Percentiles rank a stretch among this genome's conserved stretches.
These are phyloP conservation scores for Calcarius lapponicus DNA, from an alignment of 2,797 vertebrate genomes.

Conservation along the genomic window DNA sequence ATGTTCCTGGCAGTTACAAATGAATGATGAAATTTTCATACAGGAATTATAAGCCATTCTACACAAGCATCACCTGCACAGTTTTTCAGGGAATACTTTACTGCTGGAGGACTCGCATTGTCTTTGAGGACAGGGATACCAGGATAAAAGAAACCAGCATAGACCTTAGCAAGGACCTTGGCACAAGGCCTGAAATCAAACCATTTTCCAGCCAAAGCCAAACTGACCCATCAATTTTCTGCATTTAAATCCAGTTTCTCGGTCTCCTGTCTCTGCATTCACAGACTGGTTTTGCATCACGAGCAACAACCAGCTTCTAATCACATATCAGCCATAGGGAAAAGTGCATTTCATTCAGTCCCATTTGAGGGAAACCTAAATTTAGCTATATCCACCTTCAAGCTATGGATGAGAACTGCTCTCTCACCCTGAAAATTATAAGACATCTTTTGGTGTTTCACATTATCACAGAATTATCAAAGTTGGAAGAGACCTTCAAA, in stretches of 20 bases:
- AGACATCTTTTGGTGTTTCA: neutral
- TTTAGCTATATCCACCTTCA: neutral
- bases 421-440: neutral
- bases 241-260: neutral
- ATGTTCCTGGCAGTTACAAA: neutral
- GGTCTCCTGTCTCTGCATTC: neutral
- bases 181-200: neutral
- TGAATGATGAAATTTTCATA: no score
- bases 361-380: neutral
- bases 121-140: neutral
- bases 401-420: neutral
- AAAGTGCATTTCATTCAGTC: neutral
- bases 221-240: neutral
- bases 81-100: neutral
- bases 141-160: neutral
- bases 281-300: no score
- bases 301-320: neutral
- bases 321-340: neutral
- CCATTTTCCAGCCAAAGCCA: no score
- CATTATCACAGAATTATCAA: neutral
- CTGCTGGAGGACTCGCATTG: neutral
- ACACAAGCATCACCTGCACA: neutral
- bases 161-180: neutral
- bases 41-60: neutral
- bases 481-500: neutral